Evolutionary conservation across 1,140 invertebrate species (phyloP).

Genomic region (Dufourea novaeangliae): DNA sequence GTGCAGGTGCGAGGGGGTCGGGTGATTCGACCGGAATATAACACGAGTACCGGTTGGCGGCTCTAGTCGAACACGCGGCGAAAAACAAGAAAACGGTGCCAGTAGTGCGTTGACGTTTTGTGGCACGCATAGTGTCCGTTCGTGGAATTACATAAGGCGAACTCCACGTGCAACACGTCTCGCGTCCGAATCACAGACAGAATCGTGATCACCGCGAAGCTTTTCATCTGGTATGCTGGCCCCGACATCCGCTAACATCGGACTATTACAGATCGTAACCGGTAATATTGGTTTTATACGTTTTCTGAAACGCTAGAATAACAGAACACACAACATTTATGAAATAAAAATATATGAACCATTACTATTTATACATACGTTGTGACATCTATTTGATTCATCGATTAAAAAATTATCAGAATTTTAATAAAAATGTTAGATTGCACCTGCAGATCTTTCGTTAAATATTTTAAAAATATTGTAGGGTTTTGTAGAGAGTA

Average conservation of each 20-base stretch:
- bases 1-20: not conserved
- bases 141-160: conserved; percentile 53
- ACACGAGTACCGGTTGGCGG: conserved; percentile 21
- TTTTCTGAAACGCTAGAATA: too few relatives aligned
- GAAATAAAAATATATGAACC: too few relatives aligned
- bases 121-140: conserved; percentile 44
- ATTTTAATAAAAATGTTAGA: too few relatives aligned
- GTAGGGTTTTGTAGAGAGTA: too few relatives aligned
- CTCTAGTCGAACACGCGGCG: conserved; percentile 1
- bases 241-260: conserved; percentile 25
- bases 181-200: conserved; percentile 45
- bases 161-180: conserved; percentile 27
- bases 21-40: not conserved
- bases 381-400: too few relatives aligned
- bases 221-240: conserved; percentile 51
- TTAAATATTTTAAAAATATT: too few relatives aligned
- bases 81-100: conserved; percentile 53
- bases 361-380: too few relatives aligned
- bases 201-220: conserved; percentile 27
- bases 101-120: conserved; percentile 49
- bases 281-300: too few relatives aligned
- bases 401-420: too few relatives aligned
- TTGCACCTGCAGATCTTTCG: too few relatives aligned
- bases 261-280: not conserved
- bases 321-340: too few relatives aligned